These are phyloP conservation scores for Hedya salicella DNA, from an alignment of 2,888 invertebrate genomes.

Conservation along the genomic window DNA sequence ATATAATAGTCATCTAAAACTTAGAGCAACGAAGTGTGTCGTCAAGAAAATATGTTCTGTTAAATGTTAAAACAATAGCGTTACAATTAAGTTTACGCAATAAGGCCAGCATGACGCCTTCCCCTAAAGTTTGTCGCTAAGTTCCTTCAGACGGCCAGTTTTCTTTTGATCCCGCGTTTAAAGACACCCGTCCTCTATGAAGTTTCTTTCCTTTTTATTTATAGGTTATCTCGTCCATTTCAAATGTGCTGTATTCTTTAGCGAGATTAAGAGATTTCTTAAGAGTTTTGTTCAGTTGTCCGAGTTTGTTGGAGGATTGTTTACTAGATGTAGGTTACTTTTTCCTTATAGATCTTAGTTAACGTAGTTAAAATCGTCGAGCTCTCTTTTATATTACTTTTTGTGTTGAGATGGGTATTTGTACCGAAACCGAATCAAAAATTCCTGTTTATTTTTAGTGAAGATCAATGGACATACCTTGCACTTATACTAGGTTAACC, in stretches of 20 bases:
- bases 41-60: too few species aligned
- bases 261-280: conserved; percentile 43
- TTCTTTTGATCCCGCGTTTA: conserved; percentile 67
- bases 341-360: conserved; percentile 1
- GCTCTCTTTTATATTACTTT: conserved; percentile 21
- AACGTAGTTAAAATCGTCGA: conserved; percentile 12
- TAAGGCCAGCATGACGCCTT: conserved; percentile 47
- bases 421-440: too few species aligned
- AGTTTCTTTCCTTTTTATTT: conserved; percentile 63
- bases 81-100: conserved; percentile 18
- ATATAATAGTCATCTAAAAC: too few species aligned
- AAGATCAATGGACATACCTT: too few species aligned
- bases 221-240: conserved; percentile 46
- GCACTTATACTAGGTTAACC: too few species aligned
- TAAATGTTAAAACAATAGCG: too few species aligned
- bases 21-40: too few species aligned
- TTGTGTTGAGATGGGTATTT: not conserved
- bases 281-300: conserved; percentile 32
- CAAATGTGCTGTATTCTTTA: conserved; percentile 42
- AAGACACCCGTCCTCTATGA: conserved; percentile 54
- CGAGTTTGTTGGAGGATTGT: conserved; percentile 36
- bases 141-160: conserved; percentile 54
- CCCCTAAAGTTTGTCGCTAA: conserved; percentile 56
- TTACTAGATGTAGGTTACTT: conserved; percentile 23
- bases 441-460: too few species aligned